phyloP scores from a whole-genome alignment of 2,888 invertebrate genomes.

The Plutella xylostella region DNA sequence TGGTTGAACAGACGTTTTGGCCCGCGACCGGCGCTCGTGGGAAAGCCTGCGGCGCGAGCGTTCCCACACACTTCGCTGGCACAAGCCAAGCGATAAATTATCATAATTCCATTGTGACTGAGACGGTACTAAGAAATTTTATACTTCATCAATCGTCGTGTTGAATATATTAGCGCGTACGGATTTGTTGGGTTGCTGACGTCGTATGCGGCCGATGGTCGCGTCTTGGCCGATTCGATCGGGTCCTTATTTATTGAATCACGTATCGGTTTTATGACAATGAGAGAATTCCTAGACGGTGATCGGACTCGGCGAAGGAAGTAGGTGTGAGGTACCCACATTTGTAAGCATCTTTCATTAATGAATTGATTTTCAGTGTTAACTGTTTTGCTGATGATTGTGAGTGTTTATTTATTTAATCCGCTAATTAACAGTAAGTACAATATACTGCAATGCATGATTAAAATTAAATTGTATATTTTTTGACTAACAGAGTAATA shows the following conservation, averaged over 20 bases:
- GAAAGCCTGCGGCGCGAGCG: constrained; percentile 68
- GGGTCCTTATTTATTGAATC: constrained; percentile 38
- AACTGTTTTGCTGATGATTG: too few relatives aligned
- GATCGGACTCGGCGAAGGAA: too few relatives aligned
- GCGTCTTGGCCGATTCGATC: constrained; percentile 25
- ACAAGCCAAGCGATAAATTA: constrained; percentile 71
- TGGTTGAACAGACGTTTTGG: constrained; percentile 39
- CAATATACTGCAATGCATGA: too few relatives aligned
- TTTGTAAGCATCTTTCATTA: too few relatives aligned
- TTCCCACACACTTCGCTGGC: constrained; percentile 70
- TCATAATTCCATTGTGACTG: constrained; percentile 71
- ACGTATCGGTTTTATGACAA: constrained; percentile 39
- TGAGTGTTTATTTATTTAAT: too few relatives aligned
- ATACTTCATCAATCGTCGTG: constrained; percentile 68
- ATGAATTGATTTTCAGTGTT: too few relatives aligned
- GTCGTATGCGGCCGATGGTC: constrained; percentile 21
- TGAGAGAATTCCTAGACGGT: constrained; percentile 32
- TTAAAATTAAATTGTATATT: too few relatives aligned
- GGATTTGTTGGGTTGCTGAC: constrained; percentile 49
- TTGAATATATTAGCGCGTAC: constrained; percentile 66
- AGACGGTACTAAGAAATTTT: constrained; percentile 70
- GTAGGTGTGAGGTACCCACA: too few relatives aligned
- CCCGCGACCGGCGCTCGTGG: constrained; percentile 46
- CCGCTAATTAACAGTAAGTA: too few relatives aligned
- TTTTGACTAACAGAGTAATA: too few relatives aligned